Evolutionary conservation across 2,888 invertebrate genomes (phyloP), one percentile per base, ranked within the genome.

Genomic region (Diarsia mendica): DNA sequence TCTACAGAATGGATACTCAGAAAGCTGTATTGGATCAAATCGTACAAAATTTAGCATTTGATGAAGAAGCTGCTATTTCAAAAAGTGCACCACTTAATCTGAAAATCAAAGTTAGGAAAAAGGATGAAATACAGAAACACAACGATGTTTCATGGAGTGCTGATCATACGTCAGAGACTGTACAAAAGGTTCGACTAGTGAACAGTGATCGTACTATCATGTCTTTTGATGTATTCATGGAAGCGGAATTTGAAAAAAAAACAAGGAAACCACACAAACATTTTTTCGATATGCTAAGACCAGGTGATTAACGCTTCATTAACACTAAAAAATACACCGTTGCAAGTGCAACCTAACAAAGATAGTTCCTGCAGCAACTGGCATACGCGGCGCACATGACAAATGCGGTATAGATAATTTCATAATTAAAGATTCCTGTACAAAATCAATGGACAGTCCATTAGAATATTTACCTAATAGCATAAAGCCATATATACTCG

Each of bases 181-280:
- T 87, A 11, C 91, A 93, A 78, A 92, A 90, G 80, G 85, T 95
- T 66, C 88, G 92, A 46, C 82, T 93, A 9, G 91, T 93, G 8
- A 93, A 90, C 75, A 96, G 96, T 81, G 94, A 95, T 71, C 94
- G 93, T 81, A 96, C 95, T 33, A 94, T 96, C 44, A 91, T 95
- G 90, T 94, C 94, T 3, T 96, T 96, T 75, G 91, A 95, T 84
- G 88, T 96, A 49, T 85, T 92, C 9, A 91, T 94, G 92, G 94
- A 94, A 84, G 84, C 90, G 33, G 91, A 93, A 79, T 82, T 86
- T 55, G 85, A 82, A n/a, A 89, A 90, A 70, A 91, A 90, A 78
- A 69, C 87, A 3, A 90, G 82, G 72, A 94, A 92, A 83, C 76
- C 85, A 8, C 90, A 90, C n/a, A 92, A 89, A 78, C 77, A 72